A percentile compares a stretch with the other conserved stretches of the same genome.
phyloP scores from a whole-genome alignment of 1,140 invertebrate species.

The Paraescarpia echinospica region DNA sequence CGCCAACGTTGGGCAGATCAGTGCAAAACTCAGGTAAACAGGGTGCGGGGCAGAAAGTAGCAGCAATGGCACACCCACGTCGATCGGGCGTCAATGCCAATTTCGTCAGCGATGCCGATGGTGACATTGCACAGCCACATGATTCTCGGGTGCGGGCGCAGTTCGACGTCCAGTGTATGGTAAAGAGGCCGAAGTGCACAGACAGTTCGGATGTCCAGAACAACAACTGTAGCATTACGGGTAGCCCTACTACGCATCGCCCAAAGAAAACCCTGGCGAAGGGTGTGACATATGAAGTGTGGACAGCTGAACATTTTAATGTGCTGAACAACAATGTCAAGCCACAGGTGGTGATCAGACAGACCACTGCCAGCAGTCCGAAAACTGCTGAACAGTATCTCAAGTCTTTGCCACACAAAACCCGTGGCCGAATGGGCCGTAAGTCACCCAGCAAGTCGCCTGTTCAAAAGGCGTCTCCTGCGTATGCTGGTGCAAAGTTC shows the following conservation, averaged over 20 bases:
- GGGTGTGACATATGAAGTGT: conserved; percentile 4
- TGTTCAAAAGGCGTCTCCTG: background rate
- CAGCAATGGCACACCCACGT: background rate
- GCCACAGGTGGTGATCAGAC: background rate
- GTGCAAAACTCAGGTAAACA: background rate
- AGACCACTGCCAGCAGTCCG: background rate
- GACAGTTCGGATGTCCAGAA: background rate
- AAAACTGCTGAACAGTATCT: conserved; percentile 1
- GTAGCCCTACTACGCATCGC: background rate
- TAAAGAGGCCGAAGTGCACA: background rate
- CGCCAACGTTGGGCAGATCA: background rate
- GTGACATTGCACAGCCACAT: too few species aligned
- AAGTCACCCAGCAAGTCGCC: background rate
- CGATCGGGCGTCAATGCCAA: background rate
- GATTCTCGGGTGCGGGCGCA: background rate
- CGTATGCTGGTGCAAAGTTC: conserved; percentile 67
- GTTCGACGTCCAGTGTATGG: background rate
- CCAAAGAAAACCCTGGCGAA: background rate
- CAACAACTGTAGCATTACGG: background rate
- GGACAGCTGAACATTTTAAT: background rate
- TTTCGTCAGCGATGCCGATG: background rate
- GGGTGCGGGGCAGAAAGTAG: background rate
- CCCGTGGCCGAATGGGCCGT: background rate
- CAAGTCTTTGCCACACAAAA: background rate
- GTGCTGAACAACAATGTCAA: background rate